These are phyloP conservation scores for Platypus cylindrus DNA, from an alignment of 2,888 invertebrate genomes.

Conservation along the genomic window DNA sequence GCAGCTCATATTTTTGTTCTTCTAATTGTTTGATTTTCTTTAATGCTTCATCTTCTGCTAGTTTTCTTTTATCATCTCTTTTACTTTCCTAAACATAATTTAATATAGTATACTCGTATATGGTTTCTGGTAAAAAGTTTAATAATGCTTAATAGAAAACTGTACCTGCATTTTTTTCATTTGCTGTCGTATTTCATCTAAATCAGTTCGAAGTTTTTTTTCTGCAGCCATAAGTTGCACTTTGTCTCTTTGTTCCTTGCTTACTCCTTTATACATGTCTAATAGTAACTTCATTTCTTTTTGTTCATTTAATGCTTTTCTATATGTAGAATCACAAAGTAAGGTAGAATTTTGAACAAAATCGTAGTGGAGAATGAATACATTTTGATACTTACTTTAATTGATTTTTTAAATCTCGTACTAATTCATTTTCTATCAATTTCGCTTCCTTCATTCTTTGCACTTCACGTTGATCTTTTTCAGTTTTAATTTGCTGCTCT, in stretches of 20 bases:
- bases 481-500: constrained; percentile 46
- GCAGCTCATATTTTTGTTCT: constrained; percentile 83
- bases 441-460: constrained; percentile 51
- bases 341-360: not conserved
- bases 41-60: constrained; percentile 90
- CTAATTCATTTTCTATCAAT: constrained; percentile 58
- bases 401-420: constrained; percentile 81
- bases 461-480: constrained; percentile 49
- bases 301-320: constrained; percentile 85
- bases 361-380: too few relatives aligned
- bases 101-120: not conserved
- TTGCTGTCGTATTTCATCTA: constrained; percentile 78
- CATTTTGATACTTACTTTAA: constrained; percentile 58
- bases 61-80: constrained; percentile 76
- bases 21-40: constrained; percentile 89
- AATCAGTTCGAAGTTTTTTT: constrained; percentile 77
- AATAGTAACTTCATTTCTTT: constrained; percentile 87
- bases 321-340: constrained; percentile 29
- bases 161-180: constrained; percentile 70
- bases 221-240: constrained; percentile 93
- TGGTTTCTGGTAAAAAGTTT: not conserved
- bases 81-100: constrained; percentile 60
- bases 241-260: constrained; percentile 92
- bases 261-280: constrained; percentile 96
- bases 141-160: not conserved